Conservation (phyloP, 2,113 vertebrate species). For the Chauna torquata region DNA sequence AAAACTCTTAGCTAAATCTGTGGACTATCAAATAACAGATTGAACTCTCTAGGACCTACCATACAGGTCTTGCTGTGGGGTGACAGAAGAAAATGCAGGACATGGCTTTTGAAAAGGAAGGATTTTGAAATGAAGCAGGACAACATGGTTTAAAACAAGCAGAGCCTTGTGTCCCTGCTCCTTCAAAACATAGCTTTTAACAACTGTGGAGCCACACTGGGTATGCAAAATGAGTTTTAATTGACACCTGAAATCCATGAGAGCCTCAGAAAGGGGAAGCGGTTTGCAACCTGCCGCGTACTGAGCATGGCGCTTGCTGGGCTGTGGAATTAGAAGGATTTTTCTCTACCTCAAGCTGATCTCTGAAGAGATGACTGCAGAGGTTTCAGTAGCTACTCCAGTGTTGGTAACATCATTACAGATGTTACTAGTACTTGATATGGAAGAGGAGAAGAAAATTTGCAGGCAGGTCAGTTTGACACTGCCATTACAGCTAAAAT, state of each 20-base stretch:
- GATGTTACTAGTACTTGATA: background rate
- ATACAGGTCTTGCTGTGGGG: no score
- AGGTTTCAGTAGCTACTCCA: background rate
- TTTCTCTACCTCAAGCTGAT: background rate
- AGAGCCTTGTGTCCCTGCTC: background rate
- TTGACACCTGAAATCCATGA: fast-evolving
- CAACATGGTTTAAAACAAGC: background rate
- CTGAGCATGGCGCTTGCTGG: no score
- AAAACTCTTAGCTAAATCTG: background rate
- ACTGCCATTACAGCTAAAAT: background rate
- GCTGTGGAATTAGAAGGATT: background rate
- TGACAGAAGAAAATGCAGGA: background rate
- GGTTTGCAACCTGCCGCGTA: no score
- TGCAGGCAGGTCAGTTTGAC: background rate
- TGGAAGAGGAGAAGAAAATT: background rate
- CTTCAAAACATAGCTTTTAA: background rate
- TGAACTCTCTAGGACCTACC: background rate
- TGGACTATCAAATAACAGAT: background rate
- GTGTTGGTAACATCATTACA: background rate
- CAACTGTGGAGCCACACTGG: background rate
- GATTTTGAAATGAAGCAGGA: background rate
- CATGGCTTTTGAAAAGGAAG: background rate
- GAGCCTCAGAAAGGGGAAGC: background rate
- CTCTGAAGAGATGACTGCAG: background rate
- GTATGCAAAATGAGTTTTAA: fast-evolving